Percentiles rank a stretch among this genome's conserved stretches.
Evolutionary conservation across 2,113 vertebrate species (phyloP).

Genomic region (Bos javanicus): DNA sequence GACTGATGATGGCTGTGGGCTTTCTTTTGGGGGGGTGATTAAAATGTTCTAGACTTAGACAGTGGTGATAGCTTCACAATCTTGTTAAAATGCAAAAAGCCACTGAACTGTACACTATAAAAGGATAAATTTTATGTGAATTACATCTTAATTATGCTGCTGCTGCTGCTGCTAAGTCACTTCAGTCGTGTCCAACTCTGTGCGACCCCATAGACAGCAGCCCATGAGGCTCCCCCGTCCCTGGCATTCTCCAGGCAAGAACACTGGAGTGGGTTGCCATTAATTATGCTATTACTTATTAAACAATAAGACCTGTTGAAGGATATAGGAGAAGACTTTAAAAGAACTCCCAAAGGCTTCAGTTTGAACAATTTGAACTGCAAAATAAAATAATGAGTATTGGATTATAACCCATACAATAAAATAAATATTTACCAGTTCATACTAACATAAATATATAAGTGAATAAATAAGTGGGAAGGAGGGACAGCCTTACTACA

Average conservation of each 20-base stretch:
- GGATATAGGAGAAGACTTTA: background rate
- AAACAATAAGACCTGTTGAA: background rate
- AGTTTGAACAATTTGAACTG: background rate
- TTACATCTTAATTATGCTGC: background rate
- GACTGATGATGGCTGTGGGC: background rate
- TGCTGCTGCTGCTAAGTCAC: no score
- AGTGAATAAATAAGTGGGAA: background rate
- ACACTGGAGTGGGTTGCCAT: background rate
- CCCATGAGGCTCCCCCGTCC: no score
- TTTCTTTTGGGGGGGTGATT: background rate
- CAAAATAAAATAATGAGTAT: background rate
- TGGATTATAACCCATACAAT: background rate
- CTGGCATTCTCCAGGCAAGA: no score
- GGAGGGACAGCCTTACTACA: background rate
- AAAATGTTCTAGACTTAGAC: background rate
- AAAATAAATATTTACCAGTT: background rate
- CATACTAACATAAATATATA: background rate
- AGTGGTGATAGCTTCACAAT: background rate
- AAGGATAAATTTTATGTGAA: background rate
- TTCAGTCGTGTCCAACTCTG: no score
- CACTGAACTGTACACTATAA: background rate
- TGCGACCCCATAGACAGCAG: no score
- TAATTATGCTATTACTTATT: background rate
- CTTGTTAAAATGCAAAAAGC: background rate
- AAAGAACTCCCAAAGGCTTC: background rate